A percentile compares a stretch with the other conserved stretches of the same genome.
phyloP scores from a whole-genome alignment of 1,140 invertebrate genomes.

The Trypoxylus dichotomus region DNA sequence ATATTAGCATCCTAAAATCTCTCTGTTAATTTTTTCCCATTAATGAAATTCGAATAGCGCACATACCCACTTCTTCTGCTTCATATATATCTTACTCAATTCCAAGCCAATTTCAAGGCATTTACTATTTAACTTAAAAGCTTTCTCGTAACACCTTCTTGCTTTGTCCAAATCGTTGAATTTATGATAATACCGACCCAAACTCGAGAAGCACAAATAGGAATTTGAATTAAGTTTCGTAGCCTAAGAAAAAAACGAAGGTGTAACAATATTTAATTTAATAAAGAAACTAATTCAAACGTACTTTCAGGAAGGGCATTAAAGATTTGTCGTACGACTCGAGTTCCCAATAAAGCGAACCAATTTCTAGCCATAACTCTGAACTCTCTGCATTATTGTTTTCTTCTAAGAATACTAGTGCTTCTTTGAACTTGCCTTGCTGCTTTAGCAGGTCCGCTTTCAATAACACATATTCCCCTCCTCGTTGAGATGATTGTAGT shows the following conservation, averaged over 20 bases:
- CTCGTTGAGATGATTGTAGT: conserved; percentile 39
- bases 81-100: conserved; percentile 74
- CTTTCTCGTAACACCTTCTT: conserved; percentile 81
- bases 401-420: conserved; percentile 56
- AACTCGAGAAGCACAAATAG: conserved; percentile 71
- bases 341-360: conserved; percentile 67
- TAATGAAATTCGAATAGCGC: neutral
- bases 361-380: conserved; percentile 65
- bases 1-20: conserved; percentile 64
- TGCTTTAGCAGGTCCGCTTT: conserved; percentile 54
- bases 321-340: conserved; percentile 64
- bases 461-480: conserved; percentile 41
- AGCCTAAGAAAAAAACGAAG: conserved; percentile 53
- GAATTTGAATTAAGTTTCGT: conserved; percentile 73
- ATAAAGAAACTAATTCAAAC: conserved; percentile 31
- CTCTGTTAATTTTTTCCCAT: neutral
- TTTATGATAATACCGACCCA: conserved; percentile 74
- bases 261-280: conserved; percentile 6
- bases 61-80: conserved; percentile 65
- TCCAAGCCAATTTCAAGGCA: conserved; percentile 68
- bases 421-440: conserved; percentile 58
- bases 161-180: conserved; percentile 68
- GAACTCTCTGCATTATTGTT: conserved; percentile 52
- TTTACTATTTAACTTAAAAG: conserved; percentile 71
- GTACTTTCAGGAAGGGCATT: conserved; percentile 65